These are phyloP conservation scores for Acromyrmex heyeri DNA, from an alignment of 1,140 invertebrate genomes.

Conservation along the genomic window DNA sequence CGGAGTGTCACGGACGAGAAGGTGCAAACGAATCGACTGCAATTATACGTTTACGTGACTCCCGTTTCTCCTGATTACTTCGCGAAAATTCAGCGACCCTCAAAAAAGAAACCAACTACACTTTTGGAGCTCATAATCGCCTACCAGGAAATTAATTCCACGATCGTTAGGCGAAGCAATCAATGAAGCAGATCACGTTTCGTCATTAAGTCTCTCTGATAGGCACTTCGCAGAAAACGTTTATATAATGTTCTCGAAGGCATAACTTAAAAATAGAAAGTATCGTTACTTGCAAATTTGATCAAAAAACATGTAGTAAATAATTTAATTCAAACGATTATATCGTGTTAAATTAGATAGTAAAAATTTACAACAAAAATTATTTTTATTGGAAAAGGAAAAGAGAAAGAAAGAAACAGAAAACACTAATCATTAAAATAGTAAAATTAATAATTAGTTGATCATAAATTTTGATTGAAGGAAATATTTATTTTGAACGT, in stretches of 20 bases:
- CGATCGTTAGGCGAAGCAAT: slow-evolving; percentile 34
- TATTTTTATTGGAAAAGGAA: not conserved
- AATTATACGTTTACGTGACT: slow-evolving; percentile 63
- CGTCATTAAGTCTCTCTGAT: slow-evolving; percentile 39
- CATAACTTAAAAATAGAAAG: not conserved
- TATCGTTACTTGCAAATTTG: not conserved
- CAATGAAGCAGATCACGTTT: slow-evolving; percentile 58
- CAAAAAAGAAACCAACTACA: slow-evolving; percentile 11
- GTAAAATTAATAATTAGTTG: not conserved
- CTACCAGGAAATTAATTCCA: slow-evolving; percentile 49
- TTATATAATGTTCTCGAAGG: slow-evolving; percentile 27
- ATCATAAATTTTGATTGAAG: not conserved
- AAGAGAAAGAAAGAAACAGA: not conserved
- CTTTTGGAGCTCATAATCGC: slow-evolving; percentile 56
- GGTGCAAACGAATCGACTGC: slow-evolving; percentile 57
- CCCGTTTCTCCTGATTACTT: slow-evolving; percentile 54
- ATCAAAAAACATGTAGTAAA: not conserved
- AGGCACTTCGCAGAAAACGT: slow-evolving; percentile 44
- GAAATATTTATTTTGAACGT: not conserved
- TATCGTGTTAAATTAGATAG: not conserved
- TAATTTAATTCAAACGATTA: not conserved
- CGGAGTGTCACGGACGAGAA: slow-evolving; percentile 52
- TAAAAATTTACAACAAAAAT: not conserved
- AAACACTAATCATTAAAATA: not conserved
- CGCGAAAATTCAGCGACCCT: slow-evolving; percentile 50